Evolutionary conservation across 1,140 invertebrate genomes (phyloP).

Genomic region (Drosophila lini): DNA sequence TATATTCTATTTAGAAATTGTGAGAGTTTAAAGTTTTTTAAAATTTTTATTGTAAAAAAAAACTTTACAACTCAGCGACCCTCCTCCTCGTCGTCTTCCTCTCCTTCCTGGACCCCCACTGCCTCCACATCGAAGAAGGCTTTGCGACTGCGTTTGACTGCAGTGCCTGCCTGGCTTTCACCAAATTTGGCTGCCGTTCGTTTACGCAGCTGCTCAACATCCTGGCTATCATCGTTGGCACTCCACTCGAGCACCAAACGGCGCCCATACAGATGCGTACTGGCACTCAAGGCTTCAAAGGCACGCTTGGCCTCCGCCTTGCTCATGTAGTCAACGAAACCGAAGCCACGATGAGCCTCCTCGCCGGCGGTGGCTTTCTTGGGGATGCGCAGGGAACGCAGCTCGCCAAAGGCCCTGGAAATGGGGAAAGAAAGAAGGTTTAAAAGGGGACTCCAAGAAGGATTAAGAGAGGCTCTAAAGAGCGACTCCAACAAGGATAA

Average conservation of each 20-base stretch:
- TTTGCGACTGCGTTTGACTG: conserved; percentile 61
- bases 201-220: conserved; percentile 92
- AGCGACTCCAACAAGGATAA: background rate
- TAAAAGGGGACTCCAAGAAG: background rate
- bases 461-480: background rate
- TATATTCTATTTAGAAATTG: conserved; percentile 77
- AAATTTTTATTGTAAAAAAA: background rate
- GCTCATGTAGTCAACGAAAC: conserved; percentile 96
- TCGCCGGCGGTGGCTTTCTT: conserved; percentile 92
- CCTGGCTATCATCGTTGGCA: conserved; percentile 89
- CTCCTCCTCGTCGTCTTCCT: conserved; percentile 48
- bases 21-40: background rate
- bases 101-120: conserved; percentile 20
- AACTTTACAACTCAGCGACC: background rate
- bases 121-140: conserved; percentile 69
- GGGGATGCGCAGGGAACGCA: conserved; percentile 96
- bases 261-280: conserved; percentile 98
- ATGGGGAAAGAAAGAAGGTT: background rate
- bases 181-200: conserved; percentile 88
- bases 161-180: conserved; percentile 20
- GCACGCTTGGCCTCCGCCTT: conserved; percentile 97
- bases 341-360: conserved; percentile 96
- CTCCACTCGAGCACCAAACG: conserved; percentile 99
- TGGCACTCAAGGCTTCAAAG: conserved; percentile 96
- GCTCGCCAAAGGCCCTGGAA: conserved; percentile 95